A percentile compares a stretch with the other conserved stretches of the same genome.
These are phyloP conservation scores for Atta cephalotes DNA, from an alignment of 1,140 invertebrate species.

Conservation along the genomic window DNA sequence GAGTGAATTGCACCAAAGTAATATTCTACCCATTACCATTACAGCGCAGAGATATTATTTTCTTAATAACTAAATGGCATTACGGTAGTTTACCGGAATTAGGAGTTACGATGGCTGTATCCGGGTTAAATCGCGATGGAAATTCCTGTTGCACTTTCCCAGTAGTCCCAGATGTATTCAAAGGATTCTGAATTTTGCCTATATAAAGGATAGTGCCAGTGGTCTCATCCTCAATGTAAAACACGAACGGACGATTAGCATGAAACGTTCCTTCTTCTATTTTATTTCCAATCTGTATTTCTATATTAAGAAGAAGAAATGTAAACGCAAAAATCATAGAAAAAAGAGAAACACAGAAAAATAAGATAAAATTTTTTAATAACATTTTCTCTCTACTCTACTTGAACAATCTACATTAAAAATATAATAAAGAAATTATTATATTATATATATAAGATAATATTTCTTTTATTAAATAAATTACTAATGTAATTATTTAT, in stretches of 20 bases:
- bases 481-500: neutral
- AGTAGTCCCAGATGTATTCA: slow-evolving; percentile 67
- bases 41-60: neutral
- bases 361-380: neutral
- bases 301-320: slow-evolving; percentile 83
- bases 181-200: slow-evolving; percentile 90
- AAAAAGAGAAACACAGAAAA: neutral
- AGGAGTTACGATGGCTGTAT: neutral
- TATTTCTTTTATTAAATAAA: neutral
- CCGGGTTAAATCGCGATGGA: slow-evolving; percentile 19
- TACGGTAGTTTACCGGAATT: slow-evolving; percentile 58
- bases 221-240: slow-evolving; percentile 92
- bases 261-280: slow-evolving; percentile 89
- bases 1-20: neutral
- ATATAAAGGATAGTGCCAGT: slow-evolving; percentile 91
- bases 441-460: too few species aligned
- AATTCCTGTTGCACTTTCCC: neutral
- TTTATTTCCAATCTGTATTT: slow-evolving; percentile 90
- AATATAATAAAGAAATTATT: neutral
- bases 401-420: neutral
- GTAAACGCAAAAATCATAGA: neutral
- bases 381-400: neutral
- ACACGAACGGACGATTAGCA: slow-evolving; percentile 92
- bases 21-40: neutral
- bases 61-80: slow-evolving; percentile 26